phyloP scores from a whole-genome alignment of 2,797 vertebrate species.

The Megaceryle alcyon region DNA sequence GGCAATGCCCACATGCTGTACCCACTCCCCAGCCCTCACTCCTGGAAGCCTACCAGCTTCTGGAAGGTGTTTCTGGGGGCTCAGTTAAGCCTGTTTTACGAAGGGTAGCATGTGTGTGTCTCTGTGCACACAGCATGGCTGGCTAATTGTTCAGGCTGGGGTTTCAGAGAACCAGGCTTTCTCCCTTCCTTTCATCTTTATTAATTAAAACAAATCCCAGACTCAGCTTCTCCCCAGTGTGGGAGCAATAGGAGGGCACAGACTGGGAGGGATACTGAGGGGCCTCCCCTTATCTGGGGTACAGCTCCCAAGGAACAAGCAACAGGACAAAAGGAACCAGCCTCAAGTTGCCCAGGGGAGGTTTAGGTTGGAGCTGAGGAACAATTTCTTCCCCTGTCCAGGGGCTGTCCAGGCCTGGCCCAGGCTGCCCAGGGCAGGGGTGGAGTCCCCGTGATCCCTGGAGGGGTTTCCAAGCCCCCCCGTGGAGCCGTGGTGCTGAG shows the following conservation, averaged over 20 bases:
- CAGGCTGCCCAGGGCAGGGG: background rate
- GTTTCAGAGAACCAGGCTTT: background rate
- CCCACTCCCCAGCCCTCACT: rapidly evolving
- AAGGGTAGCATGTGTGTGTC: background rate
- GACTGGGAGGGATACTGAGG: background rate
- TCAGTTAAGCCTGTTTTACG: rapidly evolving
- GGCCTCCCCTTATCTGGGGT: background rate
- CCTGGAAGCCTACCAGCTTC: background rate
- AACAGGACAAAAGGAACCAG: background rate
- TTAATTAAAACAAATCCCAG: background rate
- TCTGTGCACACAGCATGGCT: background rate
- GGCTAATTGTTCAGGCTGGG: background rate
- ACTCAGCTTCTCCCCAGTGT: background rate
- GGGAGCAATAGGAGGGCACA: background rate
- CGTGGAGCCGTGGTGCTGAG: background rate
- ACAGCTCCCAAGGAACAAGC: background rate
- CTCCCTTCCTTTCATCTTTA: background rate
- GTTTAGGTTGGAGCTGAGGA: background rate
- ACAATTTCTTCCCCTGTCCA: background rate
- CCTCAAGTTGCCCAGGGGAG: background rate
- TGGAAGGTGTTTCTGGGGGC: background rate
- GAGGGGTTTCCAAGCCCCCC: background rate
- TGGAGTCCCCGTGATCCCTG: background rate
- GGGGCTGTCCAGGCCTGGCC: background rate
- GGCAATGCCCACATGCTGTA: background rate